Conservation (phyloP, 2,113 vertebrate species). For the Carlito syrichta region DNA sequence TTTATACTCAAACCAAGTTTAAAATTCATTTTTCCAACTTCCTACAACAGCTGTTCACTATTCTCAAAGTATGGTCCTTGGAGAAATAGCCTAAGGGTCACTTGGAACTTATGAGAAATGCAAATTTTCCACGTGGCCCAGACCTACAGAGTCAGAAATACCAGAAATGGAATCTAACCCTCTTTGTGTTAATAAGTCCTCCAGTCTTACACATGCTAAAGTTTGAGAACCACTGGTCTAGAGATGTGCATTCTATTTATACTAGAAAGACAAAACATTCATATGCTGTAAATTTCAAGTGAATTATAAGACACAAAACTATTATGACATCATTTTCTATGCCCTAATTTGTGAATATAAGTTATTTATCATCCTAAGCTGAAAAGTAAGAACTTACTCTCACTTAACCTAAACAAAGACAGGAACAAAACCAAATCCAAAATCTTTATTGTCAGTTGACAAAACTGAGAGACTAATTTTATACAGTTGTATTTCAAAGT, state of each 20-base stretch:
- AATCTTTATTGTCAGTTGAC: too few relatives aligned
- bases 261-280: not conserved
- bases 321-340: not conserved
- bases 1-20: not conserved
- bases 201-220: not conserved
- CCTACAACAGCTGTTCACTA: not conserved
- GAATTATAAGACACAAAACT: not conserved
- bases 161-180: not conserved
- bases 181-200: not conserved
- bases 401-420: not conserved
- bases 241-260: not conserved
- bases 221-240: not conserved
- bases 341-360: not conserved
- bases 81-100: not conserved
- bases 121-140: not conserved
- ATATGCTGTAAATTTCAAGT: not conserved
- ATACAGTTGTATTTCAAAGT: too few relatives aligned
- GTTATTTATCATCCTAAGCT: not conserved
- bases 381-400: slow-evolving; percentile 4
- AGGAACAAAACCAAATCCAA: too few relatives aligned
- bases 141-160: not conserved
- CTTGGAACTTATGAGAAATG: not conserved
- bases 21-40: not conserved
- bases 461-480: too few relatives aligned
- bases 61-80: not conserved